Percentiles rank a stretch among this genome's conserved stretches.
phyloP scores from a whole-genome alignment of 2,797 vertebrate genomes.

The Sebastes itinus region DNA sequence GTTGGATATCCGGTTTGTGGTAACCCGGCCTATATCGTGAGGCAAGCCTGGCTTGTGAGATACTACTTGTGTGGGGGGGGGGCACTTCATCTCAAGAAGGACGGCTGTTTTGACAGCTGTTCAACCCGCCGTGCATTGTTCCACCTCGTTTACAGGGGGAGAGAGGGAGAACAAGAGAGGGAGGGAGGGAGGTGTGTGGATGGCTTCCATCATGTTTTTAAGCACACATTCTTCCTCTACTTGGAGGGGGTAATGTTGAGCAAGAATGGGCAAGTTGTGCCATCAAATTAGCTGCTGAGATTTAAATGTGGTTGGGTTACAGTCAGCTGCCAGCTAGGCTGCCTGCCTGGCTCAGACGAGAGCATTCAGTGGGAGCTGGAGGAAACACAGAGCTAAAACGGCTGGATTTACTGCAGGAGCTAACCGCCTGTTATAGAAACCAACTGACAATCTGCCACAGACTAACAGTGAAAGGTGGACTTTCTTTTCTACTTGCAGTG shows the following conservation, averaged over 20 bases:
- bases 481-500: neutral
- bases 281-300: constrained; percentile 65
- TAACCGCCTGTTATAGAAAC: constrained; percentile 5
- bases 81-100: constrained; percentile 30
- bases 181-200: constrained; percentile 5
- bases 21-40: neutral
- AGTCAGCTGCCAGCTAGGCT: constrained; percentile 36
- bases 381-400: constrained; percentile 16
- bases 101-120: constrained; percentile 61
- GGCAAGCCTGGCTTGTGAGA: neutral
- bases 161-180: neutral
- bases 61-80: constrained; percentile 10
- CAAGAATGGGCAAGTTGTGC: constrained; percentile 64
- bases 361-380: constrained; percentile 23
- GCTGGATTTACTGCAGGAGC: constrained; percentile 31
- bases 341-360: constrained; percentile 26
- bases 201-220: constrained; percentile 36
- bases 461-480: neutral
- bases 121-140: constrained; percentile 38
- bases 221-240: constrained; percentile 45
- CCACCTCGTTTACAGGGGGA: neutral
- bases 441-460: neutral
- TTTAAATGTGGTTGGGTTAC: constrained; percentile 53
- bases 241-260: constrained; percentile 48
- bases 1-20: constrained; percentile 7